Evolutionary conservation across 2,113 vertebrate species (phyloP).

Genomic region (Leptobrachium ailaonicum): DNA sequence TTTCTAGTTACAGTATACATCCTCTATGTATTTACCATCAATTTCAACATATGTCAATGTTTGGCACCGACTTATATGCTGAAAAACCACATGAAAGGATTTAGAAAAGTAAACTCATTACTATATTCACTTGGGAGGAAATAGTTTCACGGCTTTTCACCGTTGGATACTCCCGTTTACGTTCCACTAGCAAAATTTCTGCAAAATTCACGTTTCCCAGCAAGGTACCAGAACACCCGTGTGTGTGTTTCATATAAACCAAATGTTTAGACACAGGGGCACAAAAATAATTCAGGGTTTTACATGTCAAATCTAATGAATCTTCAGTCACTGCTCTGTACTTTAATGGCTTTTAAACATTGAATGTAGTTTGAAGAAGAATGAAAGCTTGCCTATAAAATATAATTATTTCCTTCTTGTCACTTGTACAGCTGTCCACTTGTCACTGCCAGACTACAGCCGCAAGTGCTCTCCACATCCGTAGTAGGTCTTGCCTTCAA

Average conservation of each 20-base stretch:
- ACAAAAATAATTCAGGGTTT: not conserved
- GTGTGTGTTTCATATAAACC: not conserved
- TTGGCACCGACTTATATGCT: slow-evolving; percentile 37
- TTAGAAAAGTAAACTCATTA: slow-evolving; percentile 45
- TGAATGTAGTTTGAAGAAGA: accelerated
- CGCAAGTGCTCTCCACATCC: slow-evolving; percentile 63
- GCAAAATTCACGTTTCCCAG: slow-evolving; percentile 17
- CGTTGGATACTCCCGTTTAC: slow-evolving; percentile 31
- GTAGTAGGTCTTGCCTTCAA: slow-evolving; percentile 17
- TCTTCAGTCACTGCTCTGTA: not conserved
- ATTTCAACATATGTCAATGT: slow-evolving; percentile 41
- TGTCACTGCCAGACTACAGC: too few species aligned
- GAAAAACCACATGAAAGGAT: slow-evolving; percentile 48
- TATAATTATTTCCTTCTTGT: slow-evolving; percentile 21
- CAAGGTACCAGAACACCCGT: not conserved
- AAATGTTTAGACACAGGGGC: slow-evolving; percentile 17
- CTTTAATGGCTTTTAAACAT: not conserved
- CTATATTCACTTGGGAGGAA: slow-evolving; percentile 45
- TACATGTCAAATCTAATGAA: not conserved
- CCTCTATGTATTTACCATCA: slow-evolving; percentile 20
- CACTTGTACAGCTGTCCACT: slow-evolving; percentile 33
- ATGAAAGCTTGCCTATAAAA: not conserved
- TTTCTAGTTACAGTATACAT: slow-evolving; percentile 1
- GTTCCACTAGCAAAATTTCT: slow-evolving; percentile 29
- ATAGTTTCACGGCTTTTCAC: slow-evolving; percentile 22